Evolutionary conservation across 92 coral and sea anemone species (phyloP).

Genomic region (Chrysogorgia sp.): DNA sequence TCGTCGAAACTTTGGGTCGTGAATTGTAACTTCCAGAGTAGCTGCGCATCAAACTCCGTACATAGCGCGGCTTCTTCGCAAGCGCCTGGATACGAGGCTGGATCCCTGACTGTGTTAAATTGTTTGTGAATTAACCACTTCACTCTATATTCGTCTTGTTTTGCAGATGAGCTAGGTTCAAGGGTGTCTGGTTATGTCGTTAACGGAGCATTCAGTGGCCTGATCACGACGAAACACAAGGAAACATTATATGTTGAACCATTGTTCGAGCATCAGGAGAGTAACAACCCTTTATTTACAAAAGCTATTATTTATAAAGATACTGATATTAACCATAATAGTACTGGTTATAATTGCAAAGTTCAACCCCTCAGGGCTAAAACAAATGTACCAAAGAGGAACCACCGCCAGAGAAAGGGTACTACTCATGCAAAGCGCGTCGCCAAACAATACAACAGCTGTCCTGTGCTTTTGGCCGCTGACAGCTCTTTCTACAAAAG

Average conservation of each 20-base stretch:
- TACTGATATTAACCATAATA: not conserved
- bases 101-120: no score
- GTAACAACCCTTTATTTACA: not conserved
- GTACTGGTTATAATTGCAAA: not conserved
- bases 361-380: conserved; percentile 6
- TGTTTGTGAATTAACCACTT: not conserved
- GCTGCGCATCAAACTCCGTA: no score
- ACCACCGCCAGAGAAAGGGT: not conserved
- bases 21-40: no score
- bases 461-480: conserved; percentile 84
- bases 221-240: conserved; percentile 53
- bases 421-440: not conserved
- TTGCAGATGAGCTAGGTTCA: conserved; percentile 65
- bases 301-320: conserved; percentile 20
- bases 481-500: conserved; percentile 71
- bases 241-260: conserved; percentile 27
- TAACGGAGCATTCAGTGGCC: conserved; percentile 76
- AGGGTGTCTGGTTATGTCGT: conserved; percentile 69
- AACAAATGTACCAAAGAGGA: not conserved
- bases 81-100: no score
- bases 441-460: conserved; percentile 57
- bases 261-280: not conserved
- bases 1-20: no score
- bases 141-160: not conserved
- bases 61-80: no score